These are phyloP conservation scores for Actinia tenebrosa DNA, from an alignment of 64 coral and sea anemone genomes.

Conservation along the genomic window DNA sequence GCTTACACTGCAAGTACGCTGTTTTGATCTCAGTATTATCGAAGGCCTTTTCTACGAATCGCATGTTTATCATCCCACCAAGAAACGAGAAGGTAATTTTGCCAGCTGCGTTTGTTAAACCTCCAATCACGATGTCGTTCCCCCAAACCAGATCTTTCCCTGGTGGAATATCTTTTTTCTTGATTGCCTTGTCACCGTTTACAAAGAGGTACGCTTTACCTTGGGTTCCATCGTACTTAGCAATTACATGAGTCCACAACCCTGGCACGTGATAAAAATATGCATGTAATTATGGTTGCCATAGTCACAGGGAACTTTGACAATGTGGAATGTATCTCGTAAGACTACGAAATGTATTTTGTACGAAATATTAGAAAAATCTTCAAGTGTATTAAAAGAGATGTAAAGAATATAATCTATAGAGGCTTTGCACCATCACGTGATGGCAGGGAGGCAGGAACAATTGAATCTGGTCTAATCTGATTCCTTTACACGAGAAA, in stretches of 20 bases:
- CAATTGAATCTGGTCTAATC: too few relatives aligned
- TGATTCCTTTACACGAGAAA: too few relatives aligned
- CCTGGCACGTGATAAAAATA: slow-evolving; percentile 2
- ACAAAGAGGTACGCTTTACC: slow-evolving; percentile 16
- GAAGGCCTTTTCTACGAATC: slow-evolving; percentile 8
- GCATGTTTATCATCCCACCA: neutral
- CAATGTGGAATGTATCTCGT: too few relatives aligned
- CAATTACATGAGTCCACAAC: slow-evolving; percentile 1
- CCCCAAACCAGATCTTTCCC: neutral
- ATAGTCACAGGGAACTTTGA: too few relatives aligned
- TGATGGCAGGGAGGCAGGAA: too few relatives aligned
- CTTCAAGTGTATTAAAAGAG: too few relatives aligned
- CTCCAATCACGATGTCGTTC: neutral
- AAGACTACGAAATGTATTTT: too few relatives aligned
- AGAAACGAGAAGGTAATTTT: neutral
- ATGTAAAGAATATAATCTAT: too few relatives aligned
- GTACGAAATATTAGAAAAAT: too few relatives aligned
- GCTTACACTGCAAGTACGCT: neutral
- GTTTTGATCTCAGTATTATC: neutral
- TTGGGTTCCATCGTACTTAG: slow-evolving; percentile 27
- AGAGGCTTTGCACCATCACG: too few relatives aligned
- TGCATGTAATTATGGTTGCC: too few relatives aligned
- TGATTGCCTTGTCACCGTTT: neutral
- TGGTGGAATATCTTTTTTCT: neutral
- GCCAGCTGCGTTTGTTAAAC: neutral